Percentiles rank a stretch among this genome's conserved stretches.
Conservation (phyloP, 2,797 vertebrate species). For the Sebastiscus tertius region DNA sequence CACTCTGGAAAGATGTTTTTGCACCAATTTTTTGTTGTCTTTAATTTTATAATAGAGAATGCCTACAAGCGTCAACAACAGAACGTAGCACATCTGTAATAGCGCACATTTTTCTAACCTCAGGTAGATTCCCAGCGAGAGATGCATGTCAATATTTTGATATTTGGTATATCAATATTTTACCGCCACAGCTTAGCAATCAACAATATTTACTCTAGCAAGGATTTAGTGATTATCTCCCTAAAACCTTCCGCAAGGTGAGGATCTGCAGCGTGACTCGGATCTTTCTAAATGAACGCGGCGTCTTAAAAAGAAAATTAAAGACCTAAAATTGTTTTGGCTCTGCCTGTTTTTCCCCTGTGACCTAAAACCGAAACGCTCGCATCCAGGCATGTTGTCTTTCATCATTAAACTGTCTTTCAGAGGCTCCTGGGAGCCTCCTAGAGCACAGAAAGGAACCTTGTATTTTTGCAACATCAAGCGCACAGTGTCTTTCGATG, state of each 20-base stretch:
- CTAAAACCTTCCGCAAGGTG: conserved; percentile 36
- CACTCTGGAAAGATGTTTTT: conserved; percentile 21
- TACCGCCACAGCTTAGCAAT: conserved; percentile 15
- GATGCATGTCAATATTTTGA: conserved; percentile 64
- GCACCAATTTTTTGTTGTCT: conserved; percentile 7
- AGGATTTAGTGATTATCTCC: conserved; percentile 40
- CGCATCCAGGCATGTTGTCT: conserved; percentile 67
- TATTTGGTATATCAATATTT: conserved; percentile 52
- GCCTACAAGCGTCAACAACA: conserved; percentile 52
- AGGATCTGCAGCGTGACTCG: conserved; percentile 15
- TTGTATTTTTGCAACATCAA: conserved; percentile 58
- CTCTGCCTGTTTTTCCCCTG: conserved; percentile 43
- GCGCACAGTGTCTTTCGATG: conserved; percentile 22
- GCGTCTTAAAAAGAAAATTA: conserved; percentile 57
- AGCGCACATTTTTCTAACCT: conserved; percentile 32
- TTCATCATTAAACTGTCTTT: conserved; percentile 72
- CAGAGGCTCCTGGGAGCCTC: conserved; percentile 55
- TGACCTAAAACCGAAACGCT: conserved; percentile 54
- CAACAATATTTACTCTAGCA: conserved; percentile 44
- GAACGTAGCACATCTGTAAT: conserved; percentile 26
- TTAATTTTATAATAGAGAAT: conserved; percentile 19
- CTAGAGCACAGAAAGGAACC: conserved; percentile 44
- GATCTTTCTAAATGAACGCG: conserved; percentile 47
- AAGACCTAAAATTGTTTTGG: conserved; percentile 63
- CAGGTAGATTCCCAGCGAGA: conserved; percentile 35